Conservation (phyloP, 2,888 invertebrate species). For the Andrena flavipes region DNA sequence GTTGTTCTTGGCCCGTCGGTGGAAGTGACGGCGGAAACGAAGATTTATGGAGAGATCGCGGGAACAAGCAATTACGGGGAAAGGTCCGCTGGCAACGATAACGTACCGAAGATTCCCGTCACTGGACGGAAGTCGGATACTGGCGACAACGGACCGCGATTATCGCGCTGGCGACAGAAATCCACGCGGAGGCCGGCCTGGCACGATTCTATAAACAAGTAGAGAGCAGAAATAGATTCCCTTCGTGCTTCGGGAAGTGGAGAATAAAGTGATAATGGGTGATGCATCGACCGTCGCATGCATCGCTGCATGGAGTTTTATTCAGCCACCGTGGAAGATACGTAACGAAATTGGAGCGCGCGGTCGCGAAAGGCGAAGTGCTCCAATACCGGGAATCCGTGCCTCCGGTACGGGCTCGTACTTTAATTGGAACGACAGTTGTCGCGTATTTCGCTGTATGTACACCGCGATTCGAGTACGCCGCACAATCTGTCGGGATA, state of each 20-base stretch:
- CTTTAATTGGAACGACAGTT: too few relatives aligned
- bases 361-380: background rate
- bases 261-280: slow-evolving; percentile 15
- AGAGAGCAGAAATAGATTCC: slow-evolving; percentile 8
- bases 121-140: background rate
- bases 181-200: background rate
- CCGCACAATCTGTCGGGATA: background rate
- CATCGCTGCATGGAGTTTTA: background rate
- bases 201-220: slow-evolving; percentile 8
- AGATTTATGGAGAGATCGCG: slow-evolving; percentile 6
- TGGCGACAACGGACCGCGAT: background rate
- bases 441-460: too few relatives aligned
- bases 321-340: background rate
- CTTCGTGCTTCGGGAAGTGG: background rate
- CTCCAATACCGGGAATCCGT: background rate
- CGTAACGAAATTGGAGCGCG: background rate
- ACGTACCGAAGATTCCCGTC: background rate
- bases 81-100: background rate
- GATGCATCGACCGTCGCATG: slow-evolving; percentile 16
- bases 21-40: background rate
- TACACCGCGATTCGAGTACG: too few relatives aligned
- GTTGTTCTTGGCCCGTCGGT: background rate
- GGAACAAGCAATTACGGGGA: slow-evolving; percentile 8
- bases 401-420: too few relatives aligned
- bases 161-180: slow-evolving; percentile 2